These are phyloP conservation scores for Actinostola sp. DNA, from an alignment of 92 coral and sea anemone species.

Conservation along the genomic window DNA sequence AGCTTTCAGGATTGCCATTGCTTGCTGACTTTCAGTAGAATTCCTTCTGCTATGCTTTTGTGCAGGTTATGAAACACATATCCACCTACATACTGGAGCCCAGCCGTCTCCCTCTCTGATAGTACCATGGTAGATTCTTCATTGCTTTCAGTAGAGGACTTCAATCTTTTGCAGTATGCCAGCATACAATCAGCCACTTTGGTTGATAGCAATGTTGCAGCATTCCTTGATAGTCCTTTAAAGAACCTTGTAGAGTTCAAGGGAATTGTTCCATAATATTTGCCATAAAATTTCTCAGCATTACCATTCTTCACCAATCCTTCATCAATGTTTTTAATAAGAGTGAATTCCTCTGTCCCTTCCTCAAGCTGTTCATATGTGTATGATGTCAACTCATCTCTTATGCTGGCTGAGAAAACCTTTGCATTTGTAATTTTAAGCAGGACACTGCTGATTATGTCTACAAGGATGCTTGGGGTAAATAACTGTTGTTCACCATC, in stretches of 20 bases:
- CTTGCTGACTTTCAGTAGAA: constrained; percentile 49
- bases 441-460: background rate
- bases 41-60: background rate
- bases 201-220: constrained; percentile 32
- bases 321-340: constrained; percentile 20
- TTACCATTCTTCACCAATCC: constrained; percentile 31
- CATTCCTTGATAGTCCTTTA: constrained; percentile 25
- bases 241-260: constrained; percentile 27
- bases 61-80: constrained; percentile 14
- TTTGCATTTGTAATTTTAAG: background rate
- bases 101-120: constrained; percentile 25
- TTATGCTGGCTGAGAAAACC: background rate
- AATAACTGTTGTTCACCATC: background rate
- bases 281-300: constrained; percentile 36
- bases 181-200: constrained; percentile 41
- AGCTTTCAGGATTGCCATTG: constrained; percentile 60
- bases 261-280: constrained; percentile 31
- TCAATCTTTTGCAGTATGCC: constrained; percentile 1
- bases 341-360: constrained; percentile 26
- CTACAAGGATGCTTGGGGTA: constrained; percentile 6
- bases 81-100: constrained; percentile 49
- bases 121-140: background rate
- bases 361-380: constrained; percentile 11
- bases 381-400: constrained; percentile 9
- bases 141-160: background rate